Percentiles rank a stretch among this genome's conserved stretches.
These are phyloP conservation scores for Periphyllus acericola DNA, from an alignment of 2,888 invertebrate genomes.

Conservation along the genomic window DNA sequence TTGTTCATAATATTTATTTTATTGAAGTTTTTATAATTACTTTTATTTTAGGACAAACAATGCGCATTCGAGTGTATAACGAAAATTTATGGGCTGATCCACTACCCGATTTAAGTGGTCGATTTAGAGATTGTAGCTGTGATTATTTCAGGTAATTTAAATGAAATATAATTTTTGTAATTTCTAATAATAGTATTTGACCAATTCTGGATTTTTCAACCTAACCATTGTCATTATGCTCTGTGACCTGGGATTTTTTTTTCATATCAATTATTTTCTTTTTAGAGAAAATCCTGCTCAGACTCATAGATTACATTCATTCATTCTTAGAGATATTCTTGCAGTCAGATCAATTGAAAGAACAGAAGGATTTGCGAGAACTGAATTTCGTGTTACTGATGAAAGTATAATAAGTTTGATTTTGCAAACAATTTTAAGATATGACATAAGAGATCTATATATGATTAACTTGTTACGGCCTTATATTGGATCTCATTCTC, in stretches of 20 bases:
- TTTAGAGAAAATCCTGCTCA: constrained; percentile 82
- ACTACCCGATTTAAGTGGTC: constrained; percentile 76
- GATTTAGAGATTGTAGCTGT: constrained; percentile 79
- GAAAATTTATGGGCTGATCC: constrained; percentile 67
- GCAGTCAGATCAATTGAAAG: neutral
- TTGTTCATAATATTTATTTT: neutral
- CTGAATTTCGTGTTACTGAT: neutral
- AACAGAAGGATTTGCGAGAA: too few species aligned
- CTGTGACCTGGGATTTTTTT: neutral
- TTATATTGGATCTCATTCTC: constrained; percentile 78
- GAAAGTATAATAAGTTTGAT: neutral
- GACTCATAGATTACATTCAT: constrained; percentile 84
- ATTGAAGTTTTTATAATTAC: neutral
- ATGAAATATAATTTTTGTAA: neutral
- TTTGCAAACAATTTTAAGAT: neutral
- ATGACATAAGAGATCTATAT: constrained; percentile 28
- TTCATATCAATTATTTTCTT: constrained; percentile 62
- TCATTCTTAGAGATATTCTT: constrained; percentile 86
- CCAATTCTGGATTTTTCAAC: neutral
- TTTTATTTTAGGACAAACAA: neutral
- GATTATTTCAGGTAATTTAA: constrained; percentile 77
- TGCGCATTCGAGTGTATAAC: constrained; percentile 22
- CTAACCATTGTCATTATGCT: neutral
- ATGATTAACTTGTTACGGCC: neutral
- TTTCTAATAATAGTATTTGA: too few species aligned